Base-by-base conservation (phyloP, 1,140 invertebrate genomes). In the Belonocnema kinseyi region DNA sequence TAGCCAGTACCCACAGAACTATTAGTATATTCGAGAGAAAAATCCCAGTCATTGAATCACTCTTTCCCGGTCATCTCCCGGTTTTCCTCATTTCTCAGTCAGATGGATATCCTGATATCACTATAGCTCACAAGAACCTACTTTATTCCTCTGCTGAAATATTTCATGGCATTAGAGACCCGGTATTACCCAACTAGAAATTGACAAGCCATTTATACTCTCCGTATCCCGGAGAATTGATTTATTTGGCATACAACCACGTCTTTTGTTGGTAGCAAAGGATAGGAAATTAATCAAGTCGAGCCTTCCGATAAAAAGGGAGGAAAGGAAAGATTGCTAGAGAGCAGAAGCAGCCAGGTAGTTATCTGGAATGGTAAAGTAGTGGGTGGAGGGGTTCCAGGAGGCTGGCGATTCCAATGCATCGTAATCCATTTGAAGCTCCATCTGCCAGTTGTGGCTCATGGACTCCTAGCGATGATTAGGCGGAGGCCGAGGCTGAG, bases 361-460 rank as follows among this genome's bases (percentile, higher is more conserved):
- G 58, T 14, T 66, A 66, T 16, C 26, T 54, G 53, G 53, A 14
- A 66, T 66, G 61, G 61, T 33, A 66, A 66, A 66, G 61, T 66
- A 82, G 81, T 78, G 73, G 78, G 72, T 82, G 81, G 78, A 80
- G 76, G 61, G 72, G 77, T 82, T 78, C 80, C 80, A 82, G 79
- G 74, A 82, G 80, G 76, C 77, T 14, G 56, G 54, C 77, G 79
- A 79, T 80, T 80, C 81, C 72, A 76, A 82, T 72, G 81, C 79
- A 81, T 79, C 80, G 77, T 82, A 82, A 80, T 81, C 80, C 76
- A 76, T 76, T 82, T 82, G 74, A 81, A 85, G 77, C 77, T 73
- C 79, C 78, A 80, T 82, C 77, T 79, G 81, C 79, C 74, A 73
- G 58, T 79, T 79, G 58, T 76, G 78, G 73, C 74, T 79, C 78